phyloP scores from a whole-genome alignment of 2,797 vertebrate species.

The Chromis chromis region DNA sequence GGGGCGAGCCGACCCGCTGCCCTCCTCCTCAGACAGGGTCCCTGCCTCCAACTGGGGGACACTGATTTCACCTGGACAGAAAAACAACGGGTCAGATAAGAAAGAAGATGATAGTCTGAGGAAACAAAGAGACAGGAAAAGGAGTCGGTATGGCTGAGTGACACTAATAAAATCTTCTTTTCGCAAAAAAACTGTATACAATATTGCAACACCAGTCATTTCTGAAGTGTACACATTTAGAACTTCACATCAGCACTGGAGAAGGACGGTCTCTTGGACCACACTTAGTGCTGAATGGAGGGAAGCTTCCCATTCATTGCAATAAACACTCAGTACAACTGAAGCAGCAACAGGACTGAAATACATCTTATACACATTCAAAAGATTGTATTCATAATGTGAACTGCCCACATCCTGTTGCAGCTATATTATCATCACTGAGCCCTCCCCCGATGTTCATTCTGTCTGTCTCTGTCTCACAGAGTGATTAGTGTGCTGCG shows the following conservation, averaged over 20 bases:
- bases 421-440: conserved; percentile 41
- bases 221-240: conserved; percentile 9
- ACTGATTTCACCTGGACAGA: conserved; percentile 76
- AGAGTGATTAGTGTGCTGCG: conserved; percentile 73
- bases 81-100: conserved; percentile 17
- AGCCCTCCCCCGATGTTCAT: conserved; percentile 48
- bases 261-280: conserved; percentile 21
- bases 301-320: conserved; percentile 41
- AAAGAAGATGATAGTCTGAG: background rate
- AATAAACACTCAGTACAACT: conserved; percentile 17
- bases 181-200: background rate
- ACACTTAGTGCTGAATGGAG: conserved; percentile 46
- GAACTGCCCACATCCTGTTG: conserved; percentile 31
- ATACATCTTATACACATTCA: conserved; percentile 14
- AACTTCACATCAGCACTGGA: conserved; percentile 19
- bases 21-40: conserved; percentile 77
- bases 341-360: conserved; percentile 1
- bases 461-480: conserved; percentile 44
- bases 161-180: background rate
- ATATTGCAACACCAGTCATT: background rate
- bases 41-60: conserved; percentile 79
- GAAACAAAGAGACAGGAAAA: background rate
- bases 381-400: background rate
- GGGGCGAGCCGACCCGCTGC: conserved; percentile 69
- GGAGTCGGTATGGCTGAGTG: background rate